Evolutionary conservation across 2,888 invertebrate genomes (phyloP).

Genomic region (Rhingia rostrata): DNA sequence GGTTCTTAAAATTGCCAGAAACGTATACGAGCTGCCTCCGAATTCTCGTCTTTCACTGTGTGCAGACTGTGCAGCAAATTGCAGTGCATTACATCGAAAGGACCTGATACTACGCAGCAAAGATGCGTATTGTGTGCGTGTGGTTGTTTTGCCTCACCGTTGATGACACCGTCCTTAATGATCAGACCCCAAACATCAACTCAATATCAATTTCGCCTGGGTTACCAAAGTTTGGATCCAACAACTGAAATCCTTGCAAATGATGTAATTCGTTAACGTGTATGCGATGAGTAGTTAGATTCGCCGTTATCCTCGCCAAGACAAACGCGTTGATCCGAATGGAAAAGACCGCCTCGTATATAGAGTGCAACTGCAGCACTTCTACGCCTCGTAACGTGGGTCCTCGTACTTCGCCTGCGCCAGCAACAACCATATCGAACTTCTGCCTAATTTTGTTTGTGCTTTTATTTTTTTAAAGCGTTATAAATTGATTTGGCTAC

Average conservation of each 20-base stretch:
- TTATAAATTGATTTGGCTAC: no score
- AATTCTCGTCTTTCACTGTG: no score
- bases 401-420: slow-evolving; percentile 28
- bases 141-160: slow-evolving; percentile 26
- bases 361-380: background rate
- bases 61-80: no score
- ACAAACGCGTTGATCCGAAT: slow-evolving; percentile 24
- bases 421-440: slow-evolving; percentile 25
- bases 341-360: slow-evolving; percentile 11
- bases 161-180: slow-evolving; percentile 15
- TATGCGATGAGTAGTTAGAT: slow-evolving; percentile 22
- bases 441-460: no score
- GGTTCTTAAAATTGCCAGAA: slow-evolving; percentile 35
- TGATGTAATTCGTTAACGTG: slow-evolving; percentile 6
- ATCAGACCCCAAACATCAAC: slow-evolving; percentile 30
- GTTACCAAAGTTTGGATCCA: no score
- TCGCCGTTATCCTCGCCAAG: slow-evolving; percentile 2
- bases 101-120: no score
- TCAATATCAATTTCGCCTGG: slow-evolving; percentile 25
- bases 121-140: slow-evolving; percentile 49
- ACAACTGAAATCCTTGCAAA: slow-evolving; percentile 35
- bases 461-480: no score
- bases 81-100: no score
- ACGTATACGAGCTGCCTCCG: slow-evolving; percentile 21
- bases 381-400: slow-evolving; percentile 34